A percentile compares a stretch with the other conserved stretches of the same genome.
These are phyloP conservation scores for Aphelenchoides fujianensis DNA, from an alignment of 1,140 invertebrate species.

Conservation along the genomic window DNA sequence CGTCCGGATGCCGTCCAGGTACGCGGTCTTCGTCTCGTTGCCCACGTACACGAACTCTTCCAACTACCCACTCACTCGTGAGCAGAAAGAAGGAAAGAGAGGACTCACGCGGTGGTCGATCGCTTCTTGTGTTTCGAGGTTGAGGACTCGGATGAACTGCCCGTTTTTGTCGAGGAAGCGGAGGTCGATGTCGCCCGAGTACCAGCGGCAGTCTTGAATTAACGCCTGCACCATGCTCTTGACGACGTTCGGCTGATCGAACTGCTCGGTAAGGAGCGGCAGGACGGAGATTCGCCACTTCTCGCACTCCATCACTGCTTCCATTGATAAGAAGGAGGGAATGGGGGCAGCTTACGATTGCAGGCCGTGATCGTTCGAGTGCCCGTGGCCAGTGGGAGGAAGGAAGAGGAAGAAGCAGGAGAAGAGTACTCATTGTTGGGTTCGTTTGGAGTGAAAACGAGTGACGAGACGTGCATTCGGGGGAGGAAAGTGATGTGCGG, in stretches of 20 bases:
- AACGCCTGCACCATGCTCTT: neutral
- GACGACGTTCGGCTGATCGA: slow-evolving; percentile 6
- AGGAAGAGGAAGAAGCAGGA: no score
- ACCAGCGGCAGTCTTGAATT: slow-evolving; percentile 6
- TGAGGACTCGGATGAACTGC: neutral
- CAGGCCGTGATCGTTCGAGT: no score
- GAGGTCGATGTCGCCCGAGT: neutral
- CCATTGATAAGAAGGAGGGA: no score
- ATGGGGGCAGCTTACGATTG: no score
- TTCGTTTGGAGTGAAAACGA: no score
- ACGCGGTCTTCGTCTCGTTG: neutral
- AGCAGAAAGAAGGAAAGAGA: neutral
- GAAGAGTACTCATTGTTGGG: no score
- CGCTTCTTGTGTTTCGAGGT: slow-evolving; percentile 8
- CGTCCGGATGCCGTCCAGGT: neutral
- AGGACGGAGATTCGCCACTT: slow-evolving; percentile 23
- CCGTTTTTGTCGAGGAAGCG: neutral
- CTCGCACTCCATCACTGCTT: slow-evolving; percentile 16
- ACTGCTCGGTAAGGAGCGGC: neutral
- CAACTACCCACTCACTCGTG: neutral
- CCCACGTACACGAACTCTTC: slow-evolving; percentile 3
- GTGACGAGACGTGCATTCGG: no score
- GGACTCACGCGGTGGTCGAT: neutral
- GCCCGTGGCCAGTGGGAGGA: no score
- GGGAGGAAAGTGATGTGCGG: no score